Evolutionary conservation across 2,888 invertebrate species (phyloP), one percentile per base, ranked within the genome.

Genomic region (Erebia aethiops): DNA sequence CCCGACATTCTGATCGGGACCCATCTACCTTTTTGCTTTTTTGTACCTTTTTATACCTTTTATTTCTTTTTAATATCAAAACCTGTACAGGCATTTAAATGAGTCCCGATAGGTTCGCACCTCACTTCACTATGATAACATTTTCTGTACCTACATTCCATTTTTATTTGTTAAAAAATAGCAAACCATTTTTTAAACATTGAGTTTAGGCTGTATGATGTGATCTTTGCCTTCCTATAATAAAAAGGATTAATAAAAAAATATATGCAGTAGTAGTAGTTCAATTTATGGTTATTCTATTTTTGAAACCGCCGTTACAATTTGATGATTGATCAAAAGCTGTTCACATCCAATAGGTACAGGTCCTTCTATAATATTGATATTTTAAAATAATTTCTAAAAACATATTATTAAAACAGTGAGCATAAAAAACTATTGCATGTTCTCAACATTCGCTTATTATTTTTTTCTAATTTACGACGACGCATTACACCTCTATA

Each of bases 21-120:
- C 78, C 76, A 79, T 78, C 77, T 81, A 80, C 79, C 77, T 80
- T 80, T 77, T 78, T 76, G 68, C n/a, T 43, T 18, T 43, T 61
- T 61, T 54, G 16, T 81, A 80, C 78, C 76, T 80, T 79, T 77
- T 77, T 76, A 62, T 35, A n/a, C 76, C 74, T 77, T 78, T 80
- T 81, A 72, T 79, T 72, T 78, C 79, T 78, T 79, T 74, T 80
- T 77, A 77, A 80, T 82, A 80, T 78, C 80, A 82, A 84, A 84
- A 87, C 87, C 86, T 85, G 86, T 87, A 81, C 81, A 81, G 79
- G 84, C 82, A 87, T 88, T 87, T 84, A 86, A 87, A 88, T 87
- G 86, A 85, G 83, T 73, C 74, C 77, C 81, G 84, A 86, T 87
- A 83, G 84, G 80, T 87, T 88, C 84, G 81, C 86, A 81, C 84